Conservation (phyloP, 2,113 vertebrate genomes). For the Diadophis punctatus region DNA sequence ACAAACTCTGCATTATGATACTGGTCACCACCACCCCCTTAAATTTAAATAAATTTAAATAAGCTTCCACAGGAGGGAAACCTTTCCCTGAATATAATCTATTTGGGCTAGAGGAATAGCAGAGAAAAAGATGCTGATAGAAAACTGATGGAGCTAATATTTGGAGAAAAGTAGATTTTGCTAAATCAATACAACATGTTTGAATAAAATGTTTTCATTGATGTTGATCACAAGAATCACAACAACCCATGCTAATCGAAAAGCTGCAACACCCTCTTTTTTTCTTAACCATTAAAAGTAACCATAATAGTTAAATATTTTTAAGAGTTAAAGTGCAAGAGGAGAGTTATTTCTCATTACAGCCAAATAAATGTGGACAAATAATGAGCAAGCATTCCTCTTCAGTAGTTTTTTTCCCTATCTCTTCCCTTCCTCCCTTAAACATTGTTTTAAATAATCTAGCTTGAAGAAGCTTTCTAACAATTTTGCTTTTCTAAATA, state of each 20-base stretch:
- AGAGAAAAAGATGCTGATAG: not conserved
- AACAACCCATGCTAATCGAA: not conserved
- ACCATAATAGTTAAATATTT: not conserved
- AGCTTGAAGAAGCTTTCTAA: not conserved
- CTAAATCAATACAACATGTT: slow-evolving; percentile 10
- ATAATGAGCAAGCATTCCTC: not conserved
- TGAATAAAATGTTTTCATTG: not conserved
- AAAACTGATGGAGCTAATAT: slow-evolving; percentile 13
- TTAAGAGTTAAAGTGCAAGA: not conserved
- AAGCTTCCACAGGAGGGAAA: slow-evolving; percentile 52
- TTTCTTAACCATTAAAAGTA: not conserved
- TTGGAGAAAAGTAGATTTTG: not conserved
- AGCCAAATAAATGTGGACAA: not conserved
- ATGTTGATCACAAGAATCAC: not conserved
- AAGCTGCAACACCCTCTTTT: not conserved
- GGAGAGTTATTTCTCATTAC: not conserved
- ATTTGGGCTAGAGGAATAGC: not conserved
- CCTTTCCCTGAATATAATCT: slow-evolving; percentile 44
- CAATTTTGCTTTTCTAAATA: not conserved
- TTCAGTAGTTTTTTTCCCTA: not conserved
- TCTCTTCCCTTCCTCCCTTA: not conserved
- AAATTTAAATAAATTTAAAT: slow-evolving; percentile 22
- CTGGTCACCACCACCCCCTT: not conserved
- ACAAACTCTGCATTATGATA: not conserved
- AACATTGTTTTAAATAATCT: not conserved